Evolutionary conservation across 1,140 invertebrate species (phyloP).

Genomic region (Hypothenemus hampei): DNA sequence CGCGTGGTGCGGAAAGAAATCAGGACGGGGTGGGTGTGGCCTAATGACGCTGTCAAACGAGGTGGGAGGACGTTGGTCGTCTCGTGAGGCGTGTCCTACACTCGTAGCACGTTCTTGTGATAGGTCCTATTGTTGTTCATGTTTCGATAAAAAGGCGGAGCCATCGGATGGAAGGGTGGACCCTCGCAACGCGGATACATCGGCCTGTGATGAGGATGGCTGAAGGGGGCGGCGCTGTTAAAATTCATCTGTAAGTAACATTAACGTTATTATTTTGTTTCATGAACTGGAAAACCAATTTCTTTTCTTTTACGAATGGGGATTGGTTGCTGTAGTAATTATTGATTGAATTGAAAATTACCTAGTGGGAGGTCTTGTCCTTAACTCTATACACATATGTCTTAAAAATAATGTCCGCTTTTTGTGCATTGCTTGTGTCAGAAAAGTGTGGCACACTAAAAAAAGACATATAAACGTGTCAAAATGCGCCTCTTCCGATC

Average conservation of each 20-base stretch:
- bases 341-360: slow-evolving; percentile 4
- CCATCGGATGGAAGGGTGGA: slow-evolving; percentile 32
- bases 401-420: slow-evolving; percentile 17
- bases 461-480: slow-evolving; percentile 12
- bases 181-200: slow-evolving; percentile 33
- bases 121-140: slow-evolving; percentile 41
- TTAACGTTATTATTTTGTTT: not conserved
- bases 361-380: slow-evolving; percentile 10
- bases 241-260: slow-evolving; percentile 38
- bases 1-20: too few species aligned
- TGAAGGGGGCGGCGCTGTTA: slow-evolving; percentile 38
- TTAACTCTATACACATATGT: slow-evolving; percentile 15
- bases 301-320: too few species aligned
- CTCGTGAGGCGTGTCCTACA: too few species aligned
- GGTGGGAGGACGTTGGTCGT: too few species aligned
- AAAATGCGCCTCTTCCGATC: slow-evolving; percentile 7
- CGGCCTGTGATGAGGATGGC: slow-evolving; percentile 35
- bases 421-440: slow-evolving; percentile 14
- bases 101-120: slow-evolving; percentile 43
- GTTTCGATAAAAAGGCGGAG: slow-evolving; percentile 40
- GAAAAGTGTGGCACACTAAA: slow-evolving; percentile 23
- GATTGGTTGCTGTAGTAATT: too few species aligned
- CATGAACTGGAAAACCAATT: too few species aligned
- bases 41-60: too few species aligned
- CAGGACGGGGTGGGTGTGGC: too few species aligned